Evolutionary conservation across 2,113 vertebrate genomes (phyloP), one percentile per base, ranked within the genome.

Genomic region (Carlito syrichta): DNA sequence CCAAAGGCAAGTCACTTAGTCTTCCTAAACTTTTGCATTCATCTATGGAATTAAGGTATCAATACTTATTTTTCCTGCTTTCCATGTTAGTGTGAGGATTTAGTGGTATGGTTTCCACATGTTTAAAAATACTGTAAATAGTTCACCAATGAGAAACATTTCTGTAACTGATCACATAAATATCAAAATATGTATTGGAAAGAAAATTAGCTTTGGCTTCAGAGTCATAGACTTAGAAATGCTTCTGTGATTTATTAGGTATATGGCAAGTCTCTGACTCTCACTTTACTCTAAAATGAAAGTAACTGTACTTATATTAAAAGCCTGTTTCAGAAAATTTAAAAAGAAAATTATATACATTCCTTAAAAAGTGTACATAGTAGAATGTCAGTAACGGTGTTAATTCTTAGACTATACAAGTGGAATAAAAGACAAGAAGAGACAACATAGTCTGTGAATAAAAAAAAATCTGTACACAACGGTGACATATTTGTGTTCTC

Each of bases 231-330:
- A 63, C 74, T 78, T 90, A 38, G 90, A 58, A 86, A 14, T 60
- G 11, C 38, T 82, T 86, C 60, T 87, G 22, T 20, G 89, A 56
- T 54, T 81, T 89, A 58, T 85, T 91, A 92, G 45, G 43, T 81
- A 48, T 85, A 81, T 50, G 40, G 2, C 27, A 73, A 73, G 30
- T 83, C 40, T 48, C 9, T 86, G 38, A 93, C 68, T 74, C 73
- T 94, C 89, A 87, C 48, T 60, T 40, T 52, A 60, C 8, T 84
- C 40, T 76, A 89, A 97, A 77, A 40, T 43, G 69, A 89, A 94
- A 76, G 23, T 30, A 63, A 90, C 30, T n/a, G 6, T 40, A 45
- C 10, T 16, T 77, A 56, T 30, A 58, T 48, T 63, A 14, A 86
- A 90, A 19, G 1, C 2, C 19, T 92, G 9, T 86, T 81, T 25